Evolutionary conservation across 2,113 vertebrate genomes (phyloP), one percentile per base, ranked within the genome.

Genomic region (Oreochromis aureus): DNA sequence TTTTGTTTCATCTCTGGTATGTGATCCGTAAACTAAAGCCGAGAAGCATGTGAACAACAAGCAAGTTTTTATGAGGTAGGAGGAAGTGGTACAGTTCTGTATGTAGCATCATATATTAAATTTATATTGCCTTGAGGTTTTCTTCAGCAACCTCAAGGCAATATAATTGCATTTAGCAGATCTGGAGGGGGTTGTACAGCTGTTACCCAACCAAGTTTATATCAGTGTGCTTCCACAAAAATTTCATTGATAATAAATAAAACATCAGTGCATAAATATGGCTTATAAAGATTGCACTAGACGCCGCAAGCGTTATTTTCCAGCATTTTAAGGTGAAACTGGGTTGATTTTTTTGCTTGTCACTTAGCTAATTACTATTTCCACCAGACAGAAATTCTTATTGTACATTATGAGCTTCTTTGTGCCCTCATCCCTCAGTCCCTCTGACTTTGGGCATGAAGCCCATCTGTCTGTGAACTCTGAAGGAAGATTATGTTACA

Each of bases 1-100:
- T 66, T 88, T 92, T 88, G 44, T 93, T 91, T 93, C 89, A 92
- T 92, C 88, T 87, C 87, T 36, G 56, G 84, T 81, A 34, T 89
- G 84, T 85, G 87, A 87, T 89, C 87, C 41, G n/a, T 83, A 89
- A 91, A 87, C 84, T 69, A 83, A 89, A 80, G 82, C 88, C 10
- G 30, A 76, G 76, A 87, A 80, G 71, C 87, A 32, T 85, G 56
- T 59, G 86, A 91, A 82, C 56, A 58, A 82, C 69, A 56, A 39
- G 58, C 5, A 12, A 80, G 69, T 61, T 86, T 83, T 90, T 81
- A 79, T 88, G 66, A 18, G 71, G 79, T 90, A 86, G 82, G 92
- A 90, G 88, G 87, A 91, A 90, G 36, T 86, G 83, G 83, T 48
- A 71, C 7, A 10, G 83, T 82, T 39, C 46, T 82, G 59, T 66